phyloP scores from a whole-genome alignment of 1,140 invertebrate species.

The Lepidurus apus region DNA sequence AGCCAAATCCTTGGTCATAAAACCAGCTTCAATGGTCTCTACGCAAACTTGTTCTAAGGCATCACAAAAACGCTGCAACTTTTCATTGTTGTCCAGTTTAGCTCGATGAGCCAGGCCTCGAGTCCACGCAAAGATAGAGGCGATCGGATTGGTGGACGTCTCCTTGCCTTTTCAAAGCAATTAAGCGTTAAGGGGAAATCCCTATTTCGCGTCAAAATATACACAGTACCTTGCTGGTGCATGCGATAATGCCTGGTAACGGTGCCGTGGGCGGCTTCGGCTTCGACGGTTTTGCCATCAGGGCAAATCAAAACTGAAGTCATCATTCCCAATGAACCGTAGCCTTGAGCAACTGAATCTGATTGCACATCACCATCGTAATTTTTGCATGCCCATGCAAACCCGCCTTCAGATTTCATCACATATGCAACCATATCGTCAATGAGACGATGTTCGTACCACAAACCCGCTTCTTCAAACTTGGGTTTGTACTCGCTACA shows the following conservation, averaged over 20 bases:
- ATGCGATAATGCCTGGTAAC: conserved; percentile 59
- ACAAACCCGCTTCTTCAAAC: conserved; percentile 79
- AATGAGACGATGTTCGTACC: conserved; percentile 74
- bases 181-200: neutral
- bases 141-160: conserved; percentile 61
- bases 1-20: conserved; percentile 63
- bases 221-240: conserved; percentile 51
- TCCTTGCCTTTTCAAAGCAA: conserved; percentile 47
- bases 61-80: conserved; percentile 48
- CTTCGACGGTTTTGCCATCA: conserved; percentile 61
- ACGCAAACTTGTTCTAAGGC: conserved; percentile 56
- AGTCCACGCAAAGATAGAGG: conserved; percentile 44
- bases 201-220: neutral
- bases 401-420: conserved; percentile 61
- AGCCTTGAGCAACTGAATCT: conserved; percentile 59
- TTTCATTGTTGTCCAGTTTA: conserved; percentile 55
- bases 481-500: conserved; percentile 71
- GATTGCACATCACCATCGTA: conserved; percentile 64
- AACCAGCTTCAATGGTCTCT: conserved; percentile 57
- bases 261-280: conserved; percentile 62
- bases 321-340: conserved; percentile 57
- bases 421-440: conserved; percentile 65
- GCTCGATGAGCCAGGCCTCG: conserved; percentile 42
- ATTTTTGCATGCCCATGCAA: conserved; percentile 65
- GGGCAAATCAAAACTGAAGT: conserved; percentile 58